Conservation (phyloP, 2,888 invertebrate species). For the Drosophila pseudotakahashii region DNA sequence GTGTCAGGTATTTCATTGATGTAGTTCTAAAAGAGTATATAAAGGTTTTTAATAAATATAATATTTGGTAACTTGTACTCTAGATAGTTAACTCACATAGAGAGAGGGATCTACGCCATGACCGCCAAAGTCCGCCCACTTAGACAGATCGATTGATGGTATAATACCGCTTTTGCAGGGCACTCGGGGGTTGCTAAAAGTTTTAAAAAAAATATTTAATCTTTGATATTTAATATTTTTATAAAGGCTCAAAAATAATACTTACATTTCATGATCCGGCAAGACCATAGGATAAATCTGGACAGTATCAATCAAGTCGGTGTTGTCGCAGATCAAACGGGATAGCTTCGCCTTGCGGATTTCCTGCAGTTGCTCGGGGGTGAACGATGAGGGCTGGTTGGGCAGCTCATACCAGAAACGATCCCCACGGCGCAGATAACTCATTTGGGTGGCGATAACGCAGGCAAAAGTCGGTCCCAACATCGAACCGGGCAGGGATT, state of each 20-base stretch:
- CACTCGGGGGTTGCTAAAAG: conserved; percentile 93
- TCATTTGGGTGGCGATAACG: conserved; percentile 96
- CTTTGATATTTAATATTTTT: not conserved
- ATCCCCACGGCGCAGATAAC: conserved; percentile 94
- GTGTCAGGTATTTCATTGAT: conserved; percentile 84
- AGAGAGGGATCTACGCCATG: conserved; percentile 85
- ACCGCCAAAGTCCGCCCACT: conserved; percentile 92
- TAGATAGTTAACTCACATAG: conserved; percentile 86
- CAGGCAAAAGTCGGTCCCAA: conserved; percentile 97
- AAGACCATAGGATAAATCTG: conserved; percentile 96
- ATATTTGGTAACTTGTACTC: not conserved
- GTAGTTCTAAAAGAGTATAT: conserved; percentile 83
- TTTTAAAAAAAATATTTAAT: not conserved
- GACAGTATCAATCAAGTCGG: conserved; percentile 95
- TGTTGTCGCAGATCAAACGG: conserved; percentile 95
- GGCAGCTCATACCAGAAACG: conserved; percentile 97
- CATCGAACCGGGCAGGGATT: conserved; percentile 95
- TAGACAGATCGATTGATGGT: conserved; percentile 93
- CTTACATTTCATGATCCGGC: conserved; percentile 96
- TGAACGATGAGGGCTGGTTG: conserved; percentile 96
- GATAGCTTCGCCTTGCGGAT: conserved; percentile 92
- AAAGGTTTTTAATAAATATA: too few relatives aligned
- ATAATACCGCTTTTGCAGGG: conserved; percentile 95
- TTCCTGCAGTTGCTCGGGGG: conserved; percentile 93
- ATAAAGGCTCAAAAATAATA: conserved; percentile 52